Evolutionary conservation across 2,113 vertebrate genomes (phyloP), one percentile per base, ranked within the genome.

Genomic region (Dipodomys ordii): DNA sequence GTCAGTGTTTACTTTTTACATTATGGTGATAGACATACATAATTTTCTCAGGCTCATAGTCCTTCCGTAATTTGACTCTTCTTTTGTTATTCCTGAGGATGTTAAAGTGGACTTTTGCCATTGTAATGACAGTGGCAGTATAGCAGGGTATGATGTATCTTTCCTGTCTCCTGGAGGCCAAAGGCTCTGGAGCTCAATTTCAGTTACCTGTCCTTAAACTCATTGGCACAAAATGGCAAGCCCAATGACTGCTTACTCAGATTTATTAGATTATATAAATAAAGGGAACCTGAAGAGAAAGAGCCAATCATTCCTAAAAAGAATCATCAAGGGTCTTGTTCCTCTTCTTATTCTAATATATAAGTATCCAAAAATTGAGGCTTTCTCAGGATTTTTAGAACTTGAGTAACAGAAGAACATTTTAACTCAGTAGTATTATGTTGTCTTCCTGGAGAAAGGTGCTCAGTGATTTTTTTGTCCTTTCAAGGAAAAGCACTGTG

Each of bases 401-500:
- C n/a, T 73, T 23, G 13, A 64, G 4, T 62, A 73, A 19, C 39
- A 69, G 64, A 64, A 64, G 30, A 53, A 16, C 60, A 46, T 1
- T 64, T 93, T 30, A 77, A 32, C 8, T 83, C 53, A 46, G 62
- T 35, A 28, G 0, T 27, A 27, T 60, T 80, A 32, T 13, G 0
- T 12, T 23, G 32, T 69, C 53, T 77, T 87, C 46, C 77, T 67
- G 30, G 49, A 72, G 86, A 83, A 67, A 62, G 77, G 39, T 60
- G 7, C n/a, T 35, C 73, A 64, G 35, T 74, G 13, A 6, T n/a
- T 28, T 44, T 68, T 30, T 79, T 83, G 22, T 90, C 25, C 35
- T 89, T 87, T 94, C n/a, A 74, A 97, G 97, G 89, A 91, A 94
- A 67, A 68, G 23, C 12, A 20, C 53, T 32, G 28, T 39, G 53